phyloP scores from a whole-genome alignment of 2,888 invertebrate genomes.

The Dione juno region DNA sequence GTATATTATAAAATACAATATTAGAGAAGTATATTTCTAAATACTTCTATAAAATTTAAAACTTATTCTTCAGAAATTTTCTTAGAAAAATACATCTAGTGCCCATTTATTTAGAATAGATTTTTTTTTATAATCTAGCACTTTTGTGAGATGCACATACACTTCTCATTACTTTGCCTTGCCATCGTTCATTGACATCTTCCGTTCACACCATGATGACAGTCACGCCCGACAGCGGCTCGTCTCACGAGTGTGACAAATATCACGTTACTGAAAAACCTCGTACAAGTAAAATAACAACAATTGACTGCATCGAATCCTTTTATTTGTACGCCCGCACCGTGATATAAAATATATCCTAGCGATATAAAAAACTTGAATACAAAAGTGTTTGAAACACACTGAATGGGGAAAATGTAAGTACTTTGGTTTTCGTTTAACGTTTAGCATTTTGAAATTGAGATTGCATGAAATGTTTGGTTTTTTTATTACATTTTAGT shows the following conservation, averaged over 20 bases:
- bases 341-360: slow-evolving; percentile 20
- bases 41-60: background rate
- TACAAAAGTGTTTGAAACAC: background rate
- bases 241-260: slow-evolving; percentile 42
- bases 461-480: too few species aligned
- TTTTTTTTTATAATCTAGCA: background rate
- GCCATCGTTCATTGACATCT: slow-evolving; percentile 41
- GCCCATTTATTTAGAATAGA: slow-evolving; percentile 2
- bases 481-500: too few species aligned
- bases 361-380: background rate
- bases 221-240: slow-evolving; percentile 37
- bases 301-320: slow-evolving; percentile 30
- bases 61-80: background rate
- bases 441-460: too few species aligned
- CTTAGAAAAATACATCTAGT: background rate
- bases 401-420: background rate
- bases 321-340: slow-evolving; percentile 15
- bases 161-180: background rate
- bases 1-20: too few species aligned
- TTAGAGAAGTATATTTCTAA: too few species aligned
- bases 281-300: slow-evolving; percentile 33
- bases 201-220: slow-evolving; percentile 38
- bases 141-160: background rate
- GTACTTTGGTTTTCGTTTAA: too few species aligned
- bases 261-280: slow-evolving; percentile 39